Percentiles rank a stretch among this genome's conserved stretches.
Conservation (phyloP, 2,797 vertebrate genomes). For the Rhadinocentrus ornatus region DNA sequence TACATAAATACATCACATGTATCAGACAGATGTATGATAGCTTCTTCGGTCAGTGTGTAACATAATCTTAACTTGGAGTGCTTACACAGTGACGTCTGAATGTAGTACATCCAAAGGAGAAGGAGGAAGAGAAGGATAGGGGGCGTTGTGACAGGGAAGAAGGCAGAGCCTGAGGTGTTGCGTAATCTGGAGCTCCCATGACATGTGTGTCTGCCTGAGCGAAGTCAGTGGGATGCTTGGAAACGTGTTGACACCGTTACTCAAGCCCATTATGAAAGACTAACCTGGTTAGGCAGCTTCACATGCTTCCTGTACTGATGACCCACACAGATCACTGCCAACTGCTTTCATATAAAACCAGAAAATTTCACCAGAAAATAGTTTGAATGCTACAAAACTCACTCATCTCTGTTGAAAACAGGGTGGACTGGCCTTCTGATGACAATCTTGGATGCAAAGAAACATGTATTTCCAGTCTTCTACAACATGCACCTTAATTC, state of each 20-base stretch:
- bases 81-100: constrained; percentile 58
- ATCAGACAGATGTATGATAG: constrained; percentile 45
- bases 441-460: background rate
- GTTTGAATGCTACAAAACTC: background rate
- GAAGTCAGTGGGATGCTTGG: constrained; percentile 46
- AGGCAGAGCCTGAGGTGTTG: constrained; percentile 44
- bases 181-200: constrained; percentile 55
- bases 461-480: background rate
- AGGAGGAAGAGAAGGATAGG: constrained; percentile 4
- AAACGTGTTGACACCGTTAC: constrained; percentile 62
- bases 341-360: no score
- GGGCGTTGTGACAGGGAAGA: background rate
- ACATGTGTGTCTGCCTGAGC: constrained; percentile 61
- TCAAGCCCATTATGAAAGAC: constrained; percentile 51
- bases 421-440: background rate
- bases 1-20: constrained; percentile 72
- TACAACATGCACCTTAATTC: background rate
- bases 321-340: constrained; percentile 19
- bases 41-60: constrained; percentile 34
- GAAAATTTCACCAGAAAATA: background rate
- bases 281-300: constrained; percentile 58
- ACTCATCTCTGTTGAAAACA: background rate
- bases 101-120: constrained; percentile 57
- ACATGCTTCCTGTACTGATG: constrained; percentile 19
- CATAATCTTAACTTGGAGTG: constrained; percentile 42